These are phyloP conservation scores for Torymus aiolomorphi DNA, from an alignment of 2,888 invertebrate genomes.

Conservation along the genomic window DNA sequence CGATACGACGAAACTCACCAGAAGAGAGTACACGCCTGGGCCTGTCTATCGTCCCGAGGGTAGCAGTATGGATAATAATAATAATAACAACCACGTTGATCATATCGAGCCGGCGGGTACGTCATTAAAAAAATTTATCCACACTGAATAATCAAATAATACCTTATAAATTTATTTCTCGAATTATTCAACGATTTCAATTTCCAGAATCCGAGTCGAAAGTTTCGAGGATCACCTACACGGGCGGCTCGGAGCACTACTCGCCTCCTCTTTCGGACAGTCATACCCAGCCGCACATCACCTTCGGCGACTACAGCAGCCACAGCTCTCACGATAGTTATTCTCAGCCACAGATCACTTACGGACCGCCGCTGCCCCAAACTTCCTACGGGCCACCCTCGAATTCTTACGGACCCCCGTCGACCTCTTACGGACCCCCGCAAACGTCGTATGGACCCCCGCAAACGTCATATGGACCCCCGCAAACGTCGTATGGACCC, in stretches of 20 bases:
- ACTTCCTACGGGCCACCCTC: constrained; percentile 67
- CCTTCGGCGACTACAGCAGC: neutral
- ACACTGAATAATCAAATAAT: too few relatives aligned
- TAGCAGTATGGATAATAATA: neutral
- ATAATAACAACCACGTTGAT: neutral
- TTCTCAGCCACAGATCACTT: neutral
- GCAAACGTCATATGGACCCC: too few relatives aligned
- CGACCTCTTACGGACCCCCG: neutral
- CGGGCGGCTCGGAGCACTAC: neutral
- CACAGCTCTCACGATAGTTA: neutral
- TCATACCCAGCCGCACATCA: neutral
- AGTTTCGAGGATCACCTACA: constrained; percentile 33
- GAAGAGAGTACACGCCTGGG: constrained; percentile 65
- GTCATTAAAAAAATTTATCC: too few relatives aligned
- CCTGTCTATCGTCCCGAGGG: constrained; percentile 63
- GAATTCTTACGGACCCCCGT: constrained; percentile 35
- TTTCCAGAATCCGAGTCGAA: constrained; percentile 28
- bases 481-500: neutral
- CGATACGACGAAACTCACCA: constrained; percentile 58
- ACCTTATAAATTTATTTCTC: too few relatives aligned
- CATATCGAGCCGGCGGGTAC: constrained; percentile 5
- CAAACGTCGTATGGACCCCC: neutral
- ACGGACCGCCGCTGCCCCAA: constrained; percentile 48
- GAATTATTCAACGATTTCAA: too few relatives aligned
- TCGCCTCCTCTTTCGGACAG: neutral